Evolutionary conservation across 2,113 vertebrate species (phyloP).

Genomic region (Podocnemis expansa): DNA sequence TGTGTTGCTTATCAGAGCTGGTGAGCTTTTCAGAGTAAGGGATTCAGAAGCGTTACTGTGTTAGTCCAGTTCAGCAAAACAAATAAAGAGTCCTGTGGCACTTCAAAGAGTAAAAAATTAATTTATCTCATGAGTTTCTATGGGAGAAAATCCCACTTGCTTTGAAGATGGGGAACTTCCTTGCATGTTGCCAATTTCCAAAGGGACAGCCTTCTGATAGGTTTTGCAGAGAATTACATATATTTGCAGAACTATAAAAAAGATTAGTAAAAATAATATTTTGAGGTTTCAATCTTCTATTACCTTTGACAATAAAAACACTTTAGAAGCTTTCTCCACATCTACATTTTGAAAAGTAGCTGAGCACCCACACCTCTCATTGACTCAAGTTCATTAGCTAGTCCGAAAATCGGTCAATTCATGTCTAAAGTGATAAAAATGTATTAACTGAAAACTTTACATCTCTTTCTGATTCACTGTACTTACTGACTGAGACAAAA

Average conservation of each 20-base stretch:
- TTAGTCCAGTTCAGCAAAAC: too few species aligned
- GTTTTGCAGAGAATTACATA: neutral
- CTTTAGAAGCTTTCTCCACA: neutral
- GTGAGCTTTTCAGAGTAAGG: neutral
- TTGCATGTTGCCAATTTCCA: too few species aligned
- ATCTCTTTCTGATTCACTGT: accelerated
- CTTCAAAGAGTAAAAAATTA: too few species aligned
- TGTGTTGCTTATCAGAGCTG: neutral
- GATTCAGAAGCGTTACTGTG: too few species aligned
- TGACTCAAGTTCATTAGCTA: neutral
- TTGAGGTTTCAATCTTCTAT: neutral
- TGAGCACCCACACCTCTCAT: accelerated
- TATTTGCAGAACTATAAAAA: neutral
- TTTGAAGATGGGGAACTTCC: too few species aligned
- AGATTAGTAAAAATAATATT: neutral
- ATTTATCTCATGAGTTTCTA: too few species aligned
- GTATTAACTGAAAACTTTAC: neutral
- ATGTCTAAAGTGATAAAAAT: accelerated
- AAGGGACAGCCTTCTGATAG: neutral
- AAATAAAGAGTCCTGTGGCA: too few species aligned
- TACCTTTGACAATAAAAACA: neutral
- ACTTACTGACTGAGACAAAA: neutral
- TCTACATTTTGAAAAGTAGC: too few species aligned
- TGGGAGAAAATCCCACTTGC: too few species aligned
- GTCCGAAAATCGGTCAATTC: accelerated